These are phyloP conservation scores for Epizoanthus illoricatus DNA, from an alignment of 92 coral and sea anemone species.

Conservation along the genomic window DNA sequence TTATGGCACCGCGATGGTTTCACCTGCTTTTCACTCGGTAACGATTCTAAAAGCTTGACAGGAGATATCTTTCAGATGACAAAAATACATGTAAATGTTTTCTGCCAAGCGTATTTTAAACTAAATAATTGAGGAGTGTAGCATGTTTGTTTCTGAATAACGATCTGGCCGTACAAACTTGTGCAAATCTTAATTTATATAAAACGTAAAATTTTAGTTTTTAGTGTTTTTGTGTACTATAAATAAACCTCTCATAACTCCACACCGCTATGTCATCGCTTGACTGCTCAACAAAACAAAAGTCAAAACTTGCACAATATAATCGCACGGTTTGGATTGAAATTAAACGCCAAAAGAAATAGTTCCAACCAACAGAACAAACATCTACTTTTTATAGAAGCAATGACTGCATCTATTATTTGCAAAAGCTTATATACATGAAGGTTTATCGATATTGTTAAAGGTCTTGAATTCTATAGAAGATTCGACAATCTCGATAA, in stretches of 20 bases:
- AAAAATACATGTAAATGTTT: not conserved
- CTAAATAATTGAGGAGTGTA: too few relatives aligned
- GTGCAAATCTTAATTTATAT: too few relatives aligned
- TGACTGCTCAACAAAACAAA: too few relatives aligned
- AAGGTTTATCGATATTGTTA: not conserved
- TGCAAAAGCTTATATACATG: slow-evolving; percentile 6
- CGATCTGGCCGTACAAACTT: too few relatives aligned
- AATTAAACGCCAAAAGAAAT: not conserved
- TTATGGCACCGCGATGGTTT: slow-evolving; percentile 10
- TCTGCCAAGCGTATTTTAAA: not conserved
- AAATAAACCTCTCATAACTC: too few relatives aligned
- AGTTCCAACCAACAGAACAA: slow-evolving; percentile 1
- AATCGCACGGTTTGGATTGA: too few relatives aligned
- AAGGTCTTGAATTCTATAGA: not conserved
- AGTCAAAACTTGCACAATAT: too few relatives aligned
- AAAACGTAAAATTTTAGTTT: too few relatives aligned
- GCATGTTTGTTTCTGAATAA: too few relatives aligned
- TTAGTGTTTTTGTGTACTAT: too few relatives aligned
- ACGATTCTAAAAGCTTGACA: not conserved
- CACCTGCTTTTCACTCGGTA: slow-evolving; percentile 9
- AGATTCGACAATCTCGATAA: not conserved
- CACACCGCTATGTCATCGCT: too few relatives aligned
- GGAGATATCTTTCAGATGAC: not conserved
- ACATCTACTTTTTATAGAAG: not conserved
- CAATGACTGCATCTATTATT: slow-evolving; percentile 2